Base-by-base conservation (phyloP, 2,113 vertebrate genomes). In the Butorides virescens region DNA sequence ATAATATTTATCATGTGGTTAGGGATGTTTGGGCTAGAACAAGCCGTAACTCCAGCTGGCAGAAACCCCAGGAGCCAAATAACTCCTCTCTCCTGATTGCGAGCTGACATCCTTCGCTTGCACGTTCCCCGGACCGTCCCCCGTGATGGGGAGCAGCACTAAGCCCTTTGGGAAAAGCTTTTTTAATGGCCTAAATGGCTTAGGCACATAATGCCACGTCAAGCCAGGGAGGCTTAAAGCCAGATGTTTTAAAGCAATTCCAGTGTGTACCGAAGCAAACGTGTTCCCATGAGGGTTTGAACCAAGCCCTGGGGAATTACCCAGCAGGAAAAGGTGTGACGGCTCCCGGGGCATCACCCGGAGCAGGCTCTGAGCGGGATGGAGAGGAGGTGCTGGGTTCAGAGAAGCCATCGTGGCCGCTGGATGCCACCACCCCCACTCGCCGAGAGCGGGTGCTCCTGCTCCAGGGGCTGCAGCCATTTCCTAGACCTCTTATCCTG, bases 1-100 rank as follows among this genome's bases (percentile, higher is more conserved):
- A 92, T 97, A 92, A 86, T 93, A 86, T 95, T 95, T 92, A 63
- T 97, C 90, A 75, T 52, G 71, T 74, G 80, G 67, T 89, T 91
- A 34, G 85, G 90, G 92, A 85, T 78, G 87, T 67, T 72, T 65
- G 90, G 91, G 77, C 62, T 84, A 80, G 71, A 82, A 49, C 34
- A 53, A 85, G 46, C 61, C 8, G 0, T 49, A 72, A 46, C 9
- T 79, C 65, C 73, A 61, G 86, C 87, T 91, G 93, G 80, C 44
- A 91, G 76, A 30, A 79, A 17, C 22, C 19, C 67, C 68, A 71
- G 68, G 47, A 84, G 42, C 12, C 59, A 71, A 75, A 11, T 1
- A 52, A 21, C 56, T 83, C 23, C 62, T 61, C 29, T 59, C 21
- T 15, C 37, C 78, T 3, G 1, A 15, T 10, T 32, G 30, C 0